Base-by-base conservation (phyloP, 2,113 vertebrate species). In the Sturnus vulgaris region DNA sequence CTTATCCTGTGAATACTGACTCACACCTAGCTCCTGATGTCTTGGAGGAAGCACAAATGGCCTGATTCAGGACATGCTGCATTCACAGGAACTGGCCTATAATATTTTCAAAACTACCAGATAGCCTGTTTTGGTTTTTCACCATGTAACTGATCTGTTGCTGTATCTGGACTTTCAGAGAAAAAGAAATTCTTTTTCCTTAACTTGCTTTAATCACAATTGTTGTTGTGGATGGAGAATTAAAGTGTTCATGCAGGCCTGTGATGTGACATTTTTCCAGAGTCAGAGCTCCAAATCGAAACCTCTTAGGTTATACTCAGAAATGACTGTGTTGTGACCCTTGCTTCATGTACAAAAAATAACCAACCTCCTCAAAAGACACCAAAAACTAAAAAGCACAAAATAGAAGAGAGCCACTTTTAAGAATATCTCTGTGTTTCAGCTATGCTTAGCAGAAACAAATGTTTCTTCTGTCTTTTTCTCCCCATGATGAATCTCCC, bases 401-500 rank as follows among this genome's bases (percentile, higher is more conserved):
- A 28, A 90, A 79, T 61, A 57, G 10, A 73, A 82, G 15, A 57
- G 57, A 59, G 24, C 71, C 24, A 64, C 39, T 78, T 94, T 55
- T 57, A 88, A 84, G 93, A 93, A 82, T 40, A 91, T 10, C 30
- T n/a, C 65, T 15, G 2, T 37, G 20, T 56, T 60, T 85, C 60
- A 28, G 35, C 65, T 37, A 6, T 7, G 25, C 33, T 78, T 82
- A 83, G 64, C 68, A 92, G 76, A 93, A 94, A 66, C 16, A 78
- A 92, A 91, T 70, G 20, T 78, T 88, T 80, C 52, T 92, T 75
- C 60, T 21, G 5, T 84, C 76, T 91, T 93, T 87, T 44, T 23
- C 19, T 33, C 28, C 25, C 35, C 35, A 5, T 82, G 95, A 88
- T 2, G 3, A 78, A 86, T 92, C 40, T 50, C 56, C 30, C 72